Evolutionary conservation across 2,113 vertebrate species (phyloP), one percentile per base, ranked within the genome.

Genomic region (Lontra canadensis): DNA sequence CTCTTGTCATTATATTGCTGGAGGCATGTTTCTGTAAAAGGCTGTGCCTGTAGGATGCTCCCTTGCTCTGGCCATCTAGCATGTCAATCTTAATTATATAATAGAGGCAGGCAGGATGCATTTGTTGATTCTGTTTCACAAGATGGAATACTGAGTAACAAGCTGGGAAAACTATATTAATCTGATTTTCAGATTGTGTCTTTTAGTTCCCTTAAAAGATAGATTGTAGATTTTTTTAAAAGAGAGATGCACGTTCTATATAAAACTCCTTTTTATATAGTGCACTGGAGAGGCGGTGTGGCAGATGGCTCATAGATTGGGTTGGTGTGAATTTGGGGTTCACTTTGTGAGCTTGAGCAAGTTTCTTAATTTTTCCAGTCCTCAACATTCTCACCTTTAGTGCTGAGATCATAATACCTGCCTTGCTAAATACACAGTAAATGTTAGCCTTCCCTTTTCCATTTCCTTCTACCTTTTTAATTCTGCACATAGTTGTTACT

Each of bases 261-360:
- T 92, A 90, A 96, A 97, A 94, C 74, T 87, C 47, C 76, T 81
- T 96, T 90, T 84, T 87, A 76, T 82, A 90, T 63, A 95, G 74
- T 92, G 87, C 93, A 80, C 55, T 26, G 79, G n/a, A 49, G 78
- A 96, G 92, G 82, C 57, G 0, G 8, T 76, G 36, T 42, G 55
- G 86, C 97, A 94, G 94, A 96, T 94, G 96, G 92, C 84, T 95
- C 61, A 76, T 88, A 78, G 90, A 85, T 23, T 84, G 69, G 92
- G 61, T 17, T 90, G 39, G 31, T 96, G 73, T 82, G 89, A 91
- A 90, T 96, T 93, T 65, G 90, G 93, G 36, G 29, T 96, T 79
- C 74, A 44, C 79, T 90, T 80, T 55, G 47, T 90, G 87, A 94
- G 31, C 34, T 63, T 59, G 42, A 84, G 42, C 79, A 92, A 87